Evolutionary conservation across 2,113 vertebrate species (phyloP).

Genomic region (Archilochus colubris): DNA sequence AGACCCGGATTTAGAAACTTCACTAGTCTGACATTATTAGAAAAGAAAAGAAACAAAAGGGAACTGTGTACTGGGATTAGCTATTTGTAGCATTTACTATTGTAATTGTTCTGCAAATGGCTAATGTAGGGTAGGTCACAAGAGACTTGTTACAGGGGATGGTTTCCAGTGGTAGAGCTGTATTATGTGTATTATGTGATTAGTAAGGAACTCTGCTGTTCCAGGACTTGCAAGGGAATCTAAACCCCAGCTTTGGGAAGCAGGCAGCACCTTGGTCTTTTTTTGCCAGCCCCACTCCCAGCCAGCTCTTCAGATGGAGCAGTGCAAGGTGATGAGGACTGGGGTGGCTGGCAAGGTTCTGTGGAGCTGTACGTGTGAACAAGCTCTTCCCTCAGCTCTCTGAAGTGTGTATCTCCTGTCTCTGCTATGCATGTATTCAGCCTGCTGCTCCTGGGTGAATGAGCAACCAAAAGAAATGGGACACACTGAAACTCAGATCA

Average conservation of each 20-base stretch:
- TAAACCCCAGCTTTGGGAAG: background rate
- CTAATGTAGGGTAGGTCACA: slow-evolving; percentile 17
- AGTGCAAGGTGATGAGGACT: fast-evolving
- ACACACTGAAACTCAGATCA: background rate
- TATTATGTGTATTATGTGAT: background rate
- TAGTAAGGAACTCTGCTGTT: background rate
- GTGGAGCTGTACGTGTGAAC: background rate
- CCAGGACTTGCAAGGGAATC: background rate
- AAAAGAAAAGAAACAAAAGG: background rate
- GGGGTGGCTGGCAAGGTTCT: fast-evolving
- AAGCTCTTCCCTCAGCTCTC: background rate
- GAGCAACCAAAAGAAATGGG: background rate
- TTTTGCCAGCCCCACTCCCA: background rate
- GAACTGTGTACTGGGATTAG: background rate
- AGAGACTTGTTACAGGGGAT: background rate
- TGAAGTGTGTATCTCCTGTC: background rate
- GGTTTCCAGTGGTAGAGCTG: background rate
- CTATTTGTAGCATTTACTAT: background rate
- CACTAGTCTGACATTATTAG: background rate
- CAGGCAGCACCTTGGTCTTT: background rate
- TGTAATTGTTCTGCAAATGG: slow-evolving; percentile 34
- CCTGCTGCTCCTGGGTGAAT: background rate
- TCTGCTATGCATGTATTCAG: fast-evolving
- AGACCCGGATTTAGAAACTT: background rate
- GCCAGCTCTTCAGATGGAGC: background rate